Conservation (phyloP, 2,797 vertebrate genomes). For the Rhabdomys pumilio region DNA sequence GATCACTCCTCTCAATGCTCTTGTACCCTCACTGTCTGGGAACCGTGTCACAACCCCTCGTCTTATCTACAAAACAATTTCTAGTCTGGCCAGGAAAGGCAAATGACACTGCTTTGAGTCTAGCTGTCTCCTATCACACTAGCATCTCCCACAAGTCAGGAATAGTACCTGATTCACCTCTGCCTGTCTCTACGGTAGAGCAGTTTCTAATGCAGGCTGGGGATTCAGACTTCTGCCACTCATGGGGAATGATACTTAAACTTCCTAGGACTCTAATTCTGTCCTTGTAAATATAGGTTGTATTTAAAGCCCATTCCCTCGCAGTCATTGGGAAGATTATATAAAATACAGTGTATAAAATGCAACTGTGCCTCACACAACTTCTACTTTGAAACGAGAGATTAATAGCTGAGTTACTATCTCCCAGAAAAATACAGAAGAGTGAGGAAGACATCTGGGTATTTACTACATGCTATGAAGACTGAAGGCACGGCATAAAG, state of each 20-base stretch:
- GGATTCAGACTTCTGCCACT: background rate
- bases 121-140: conserved; percentile 3
- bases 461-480: conserved; percentile 28
- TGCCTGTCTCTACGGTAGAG: background rate
- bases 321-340: conserved; percentile 35
- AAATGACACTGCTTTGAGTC: background rate
- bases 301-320: conserved; percentile 21
- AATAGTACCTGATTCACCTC: background rate
- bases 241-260: conserved; percentile 7
- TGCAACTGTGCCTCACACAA: background rate
- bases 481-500: conserved; percentile 21
- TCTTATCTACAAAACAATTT: background rate
- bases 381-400: conserved; percentile 47
- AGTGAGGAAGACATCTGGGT: background rate
- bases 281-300: conserved; percentile 12
- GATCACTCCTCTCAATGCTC: background rate
- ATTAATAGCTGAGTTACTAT: conserved; percentile 44
- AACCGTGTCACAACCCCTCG: conserved; percentile 10
- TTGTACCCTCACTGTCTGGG: conserved; percentile 3
- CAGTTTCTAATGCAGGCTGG: background rate
- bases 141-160: conserved; percentile 1
- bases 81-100: background rate
- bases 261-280: conserved; percentile 6
- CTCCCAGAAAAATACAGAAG: background rate
- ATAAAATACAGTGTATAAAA: conserved; percentile 16